A percentile compares a stretch with the other conserved stretches of the same genome.
Evolutionary conservation across 2,113 vertebrate genomes (phyloP).

Genomic region (Gallinago paraguaiae): DNA sequence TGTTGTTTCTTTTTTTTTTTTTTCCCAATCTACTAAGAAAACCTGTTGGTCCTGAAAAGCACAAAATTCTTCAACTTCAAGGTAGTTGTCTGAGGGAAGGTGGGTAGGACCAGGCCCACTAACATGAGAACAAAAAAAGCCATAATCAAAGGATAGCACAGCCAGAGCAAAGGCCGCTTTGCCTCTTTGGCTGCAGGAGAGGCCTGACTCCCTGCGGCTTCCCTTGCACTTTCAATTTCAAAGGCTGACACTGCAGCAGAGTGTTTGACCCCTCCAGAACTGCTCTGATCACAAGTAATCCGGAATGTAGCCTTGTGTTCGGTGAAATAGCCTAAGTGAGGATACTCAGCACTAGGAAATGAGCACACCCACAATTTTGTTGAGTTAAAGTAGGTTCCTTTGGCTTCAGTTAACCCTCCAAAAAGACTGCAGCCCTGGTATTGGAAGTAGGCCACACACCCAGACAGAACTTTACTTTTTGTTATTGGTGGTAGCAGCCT

Average conservation of each 20-base stretch:
- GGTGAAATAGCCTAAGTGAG: neutral
- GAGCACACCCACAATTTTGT: neutral
- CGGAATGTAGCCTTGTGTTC: neutral
- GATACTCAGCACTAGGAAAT: neutral
- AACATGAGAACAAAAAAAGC: neutral
- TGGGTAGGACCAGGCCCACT: neutral
- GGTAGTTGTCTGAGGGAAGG: neutral
- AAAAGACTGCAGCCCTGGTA: neutral
- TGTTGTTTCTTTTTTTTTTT: neutral
- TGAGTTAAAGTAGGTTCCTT: neutral
- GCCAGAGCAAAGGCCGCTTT: neutral
- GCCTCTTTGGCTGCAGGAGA: neutral
- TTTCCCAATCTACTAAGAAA: neutral
- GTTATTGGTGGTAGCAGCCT: neutral
- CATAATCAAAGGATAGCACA: neutral
- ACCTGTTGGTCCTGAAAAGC: neutral
- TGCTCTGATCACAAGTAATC: neutral
- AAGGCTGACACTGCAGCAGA: conserved; percentile 9
- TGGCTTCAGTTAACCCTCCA: neutral
- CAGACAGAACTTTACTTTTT: neutral
- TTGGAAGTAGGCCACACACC: neutral
- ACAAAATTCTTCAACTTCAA: neutral
- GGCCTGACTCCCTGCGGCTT: neutral
- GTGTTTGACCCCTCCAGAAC: neutral
- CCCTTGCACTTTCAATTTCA: neutral